A percentile compares a stretch with the other conserved stretches of the same genome.
phyloP scores from a whole-genome alignment of 64 coral and sea anemone species.

The Stichodactyla helianthus region DNA sequence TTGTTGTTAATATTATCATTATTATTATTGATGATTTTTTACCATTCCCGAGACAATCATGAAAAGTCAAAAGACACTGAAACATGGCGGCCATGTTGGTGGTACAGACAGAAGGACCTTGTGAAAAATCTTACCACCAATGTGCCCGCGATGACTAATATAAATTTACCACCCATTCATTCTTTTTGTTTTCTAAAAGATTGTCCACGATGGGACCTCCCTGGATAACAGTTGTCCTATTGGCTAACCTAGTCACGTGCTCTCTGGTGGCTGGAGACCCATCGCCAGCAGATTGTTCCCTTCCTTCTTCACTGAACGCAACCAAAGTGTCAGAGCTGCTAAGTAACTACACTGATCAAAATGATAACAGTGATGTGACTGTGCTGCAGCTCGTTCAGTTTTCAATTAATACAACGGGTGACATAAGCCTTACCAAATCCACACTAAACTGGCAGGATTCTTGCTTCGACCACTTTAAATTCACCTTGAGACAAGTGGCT shows the following conservation, averaged over 20 bases:
- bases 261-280: not conserved
- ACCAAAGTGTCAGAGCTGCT: not conserved
- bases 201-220: not conserved
- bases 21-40: too few species aligned
- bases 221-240: not conserved
- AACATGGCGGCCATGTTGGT: not conserved
- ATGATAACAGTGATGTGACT: not conserved
- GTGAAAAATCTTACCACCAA: too few species aligned
- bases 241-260: not conserved
- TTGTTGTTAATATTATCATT: too few species aligned
- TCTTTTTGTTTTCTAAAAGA: not conserved
- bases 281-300: not conserved
- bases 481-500: not conserved
- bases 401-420: not conserved
- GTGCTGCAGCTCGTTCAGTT: not conserved
- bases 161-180: not conserved
- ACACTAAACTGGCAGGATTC: not conserved
- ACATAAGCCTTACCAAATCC: not conserved
- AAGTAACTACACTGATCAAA: not conserved
- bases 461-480: not conserved
- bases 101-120: not conserved
- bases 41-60: too few species aligned
- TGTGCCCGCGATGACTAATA: too few species aligned
- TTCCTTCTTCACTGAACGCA: not conserved
- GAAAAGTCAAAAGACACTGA: too few species aligned